These are phyloP conservation scores for Mixornis gularis DNA, from an alignment of 2,113 vertebrate species.

Conservation along the genomic window DNA sequence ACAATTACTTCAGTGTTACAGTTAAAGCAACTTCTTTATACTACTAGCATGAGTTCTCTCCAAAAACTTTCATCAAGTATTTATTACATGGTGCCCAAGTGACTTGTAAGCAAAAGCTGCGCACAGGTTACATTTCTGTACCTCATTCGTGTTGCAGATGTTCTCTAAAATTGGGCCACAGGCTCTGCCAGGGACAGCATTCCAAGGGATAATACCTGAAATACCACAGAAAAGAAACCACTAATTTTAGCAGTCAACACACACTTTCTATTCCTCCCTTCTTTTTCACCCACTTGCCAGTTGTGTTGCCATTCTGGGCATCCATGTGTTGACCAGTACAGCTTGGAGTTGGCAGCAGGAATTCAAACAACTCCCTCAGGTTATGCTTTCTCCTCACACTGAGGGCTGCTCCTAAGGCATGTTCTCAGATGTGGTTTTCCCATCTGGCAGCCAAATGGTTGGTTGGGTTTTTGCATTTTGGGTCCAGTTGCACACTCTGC, in stretches of 20 bases:
- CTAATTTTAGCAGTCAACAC: neutral
- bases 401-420: slow-evolving; percentile 1
- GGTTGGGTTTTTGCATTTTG: slow-evolving; percentile 15
- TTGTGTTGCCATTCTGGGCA: slow-evolving; percentile 29
- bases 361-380: neutral
- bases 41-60: neutral
- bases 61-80: neutral
- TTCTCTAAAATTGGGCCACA: slow-evolving; percentile 85
- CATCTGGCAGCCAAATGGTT: slow-evolving; percentile 52
- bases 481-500: slow-evolving; percentile 1
- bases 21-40: neutral
- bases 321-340: neutral
- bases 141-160: slow-evolving; percentile 92
- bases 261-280: neutral
- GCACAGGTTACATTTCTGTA: slow-evolving; percentile 25
- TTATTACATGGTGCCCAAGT: neutral
- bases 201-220: slow-evolving; percentile 96
- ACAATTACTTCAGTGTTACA: neutral
- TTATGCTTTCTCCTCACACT: neutral
- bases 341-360: slow-evolving; percentile 3
- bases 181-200: slow-evolving; percentile 88
- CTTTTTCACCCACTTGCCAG: slow-evolving; percentile 7
- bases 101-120: neutral
- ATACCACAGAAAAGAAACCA: slow-evolving; percentile 14
- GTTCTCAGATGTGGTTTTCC: slow-evolving; percentile 55